A percentile compares a stretch with the other conserved stretches of the same genome.
These are phyloP conservation scores for Delia radicum DNA, from an alignment of 1,140 invertebrate genomes.

Conservation along the genomic window DNA sequence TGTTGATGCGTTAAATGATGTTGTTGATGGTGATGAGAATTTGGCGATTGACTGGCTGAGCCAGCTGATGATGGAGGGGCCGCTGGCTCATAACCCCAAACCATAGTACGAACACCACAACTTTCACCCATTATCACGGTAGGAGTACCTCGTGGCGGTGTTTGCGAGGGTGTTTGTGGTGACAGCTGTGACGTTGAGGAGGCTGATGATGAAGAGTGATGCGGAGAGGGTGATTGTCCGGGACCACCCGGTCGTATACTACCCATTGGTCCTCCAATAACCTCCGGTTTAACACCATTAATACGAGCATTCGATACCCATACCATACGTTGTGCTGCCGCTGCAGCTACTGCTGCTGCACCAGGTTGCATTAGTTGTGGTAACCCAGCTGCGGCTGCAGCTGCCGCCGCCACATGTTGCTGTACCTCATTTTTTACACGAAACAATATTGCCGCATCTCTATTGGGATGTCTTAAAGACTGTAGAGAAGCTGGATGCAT, in stretches of 20 bases:
- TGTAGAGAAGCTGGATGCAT: conserved; percentile 51
- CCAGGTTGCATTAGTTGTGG: conserved; percentile 47
- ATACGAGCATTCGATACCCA: conserved; percentile 67
- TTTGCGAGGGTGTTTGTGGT: conserved; percentile 63
- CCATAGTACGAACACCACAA: conserved; percentile 86
- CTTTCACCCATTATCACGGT: conserved; percentile 89
- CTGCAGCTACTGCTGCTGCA: conserved; percentile 42
- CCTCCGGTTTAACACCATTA: conserved; percentile 75
- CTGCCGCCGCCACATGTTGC: conserved; percentile 47
- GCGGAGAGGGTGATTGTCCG: conserved; percentile 54
- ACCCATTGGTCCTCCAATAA: conserved; percentile 70
- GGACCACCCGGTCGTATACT: conserved; percentile 59
- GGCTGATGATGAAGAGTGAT: conserved; percentile 44
- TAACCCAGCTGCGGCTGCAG: conserved; percentile 39
- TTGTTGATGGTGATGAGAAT: conserved; percentile 38
- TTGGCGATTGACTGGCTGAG: conserved; percentile 36
- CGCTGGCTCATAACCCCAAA: conserved; percentile 67
- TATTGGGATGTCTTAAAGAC: conserved; percentile 46
- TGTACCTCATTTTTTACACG: conserved; percentile 55
- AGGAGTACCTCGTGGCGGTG: conserved; percentile 71
- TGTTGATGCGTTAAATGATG: conserved; percentile 56
- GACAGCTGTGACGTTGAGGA: conserved; percentile 56
- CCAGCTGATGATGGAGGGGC: conserved; percentile 41
- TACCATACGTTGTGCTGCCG: conserved; percentile 58
- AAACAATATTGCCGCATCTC: conserved; percentile 51